Conservation (phyloP, 2,113 vertebrate species). For the Cyprinodon tularosa region DNA sequence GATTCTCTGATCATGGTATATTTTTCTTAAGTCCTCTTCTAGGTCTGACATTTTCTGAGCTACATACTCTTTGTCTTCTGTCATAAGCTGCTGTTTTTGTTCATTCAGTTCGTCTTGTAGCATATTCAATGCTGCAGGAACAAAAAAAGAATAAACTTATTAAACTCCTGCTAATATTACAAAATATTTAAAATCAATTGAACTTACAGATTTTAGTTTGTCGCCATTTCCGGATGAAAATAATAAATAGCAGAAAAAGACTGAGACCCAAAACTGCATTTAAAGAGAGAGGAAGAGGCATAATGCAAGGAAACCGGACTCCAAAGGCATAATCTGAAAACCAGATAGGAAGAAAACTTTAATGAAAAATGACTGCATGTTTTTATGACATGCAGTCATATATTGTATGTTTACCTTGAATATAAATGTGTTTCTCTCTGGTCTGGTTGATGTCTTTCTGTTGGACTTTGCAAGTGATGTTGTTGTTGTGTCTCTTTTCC, state of each 20-base stretch:
- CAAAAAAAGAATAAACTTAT: neutral
- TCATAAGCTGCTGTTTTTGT: neutral
- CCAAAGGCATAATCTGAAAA: too few relatives aligned
- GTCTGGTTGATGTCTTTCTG: constrained; percentile 3
- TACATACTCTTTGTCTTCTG: neutral
- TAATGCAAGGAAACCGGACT: neutral
- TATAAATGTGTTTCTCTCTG: neutral
- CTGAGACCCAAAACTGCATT: too few relatives aligned
- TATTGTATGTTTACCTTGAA: constrained; percentile 5
- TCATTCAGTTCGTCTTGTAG: neutral
- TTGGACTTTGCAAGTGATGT: constrained; percentile 4
- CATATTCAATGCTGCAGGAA: neutral
- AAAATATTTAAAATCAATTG: too few relatives aligned
- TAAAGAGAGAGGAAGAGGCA: too few relatives aligned
- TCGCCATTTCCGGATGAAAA: neutral
- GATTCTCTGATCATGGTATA: fast-evolving
- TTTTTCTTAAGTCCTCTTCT: neutral
- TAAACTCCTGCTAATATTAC: too few relatives aligned
- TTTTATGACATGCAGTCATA: too few relatives aligned
- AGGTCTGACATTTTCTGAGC: neutral
- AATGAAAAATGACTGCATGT: too few relatives aligned
- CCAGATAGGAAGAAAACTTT: too few relatives aligned
- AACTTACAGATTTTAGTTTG: neutral
- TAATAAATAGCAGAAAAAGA: too few relatives aligned
- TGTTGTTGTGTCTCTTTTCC: neutral